A percentile compares a stretch with the other conserved stretches of the same genome.
phyloP scores from a whole-genome alignment of 2,797 vertebrate species.

The Trematomus bernacchii region DNA sequence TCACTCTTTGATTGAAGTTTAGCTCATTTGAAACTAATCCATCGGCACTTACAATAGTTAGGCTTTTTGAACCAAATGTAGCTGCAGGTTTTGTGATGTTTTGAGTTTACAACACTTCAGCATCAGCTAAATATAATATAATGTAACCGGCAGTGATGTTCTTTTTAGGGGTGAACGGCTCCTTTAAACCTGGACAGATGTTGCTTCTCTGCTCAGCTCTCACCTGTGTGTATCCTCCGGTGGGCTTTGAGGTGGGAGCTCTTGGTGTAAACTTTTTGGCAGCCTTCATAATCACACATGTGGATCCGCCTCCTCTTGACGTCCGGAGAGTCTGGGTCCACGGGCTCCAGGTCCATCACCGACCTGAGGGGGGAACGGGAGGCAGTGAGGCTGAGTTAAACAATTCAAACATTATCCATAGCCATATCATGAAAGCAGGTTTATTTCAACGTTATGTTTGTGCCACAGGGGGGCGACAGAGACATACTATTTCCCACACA shows the following conservation, averaged over 20 bases:
- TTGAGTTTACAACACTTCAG: too few species aligned
- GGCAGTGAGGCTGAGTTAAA: neutral
- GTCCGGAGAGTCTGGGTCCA: constrained; percentile 87
- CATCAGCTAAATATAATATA: too few species aligned
- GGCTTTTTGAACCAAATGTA: too few species aligned
- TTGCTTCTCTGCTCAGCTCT: neutral
- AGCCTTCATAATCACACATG: constrained; percentile 97
- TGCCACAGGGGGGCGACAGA: constrained; percentile 58
- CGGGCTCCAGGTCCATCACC: constrained; percentile 79
- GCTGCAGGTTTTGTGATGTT: too few species aligned
- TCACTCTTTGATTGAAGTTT: too few species aligned
- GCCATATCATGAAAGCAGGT: too few species aligned
- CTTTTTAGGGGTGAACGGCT: neutral
- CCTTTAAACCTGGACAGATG: neutral
- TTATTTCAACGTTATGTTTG: rapidly evolving
- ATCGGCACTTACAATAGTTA: too few species aligned
- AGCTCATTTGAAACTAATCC: too few species aligned
- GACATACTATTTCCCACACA: constrained; percentile 13
- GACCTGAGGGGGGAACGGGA: constrained; percentile 55
- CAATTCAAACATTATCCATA: too few species aligned
- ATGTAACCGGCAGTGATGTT: too few species aligned
- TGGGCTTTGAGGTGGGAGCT: constrained; percentile 98
- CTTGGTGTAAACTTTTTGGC: constrained; percentile 98
- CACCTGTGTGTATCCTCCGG: constrained; percentile 96
- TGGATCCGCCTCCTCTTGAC: constrained; percentile 94